Base-by-base conservation (phyloP, 2,797 vertebrate species). In the Muscicapa comitata region DNA sequence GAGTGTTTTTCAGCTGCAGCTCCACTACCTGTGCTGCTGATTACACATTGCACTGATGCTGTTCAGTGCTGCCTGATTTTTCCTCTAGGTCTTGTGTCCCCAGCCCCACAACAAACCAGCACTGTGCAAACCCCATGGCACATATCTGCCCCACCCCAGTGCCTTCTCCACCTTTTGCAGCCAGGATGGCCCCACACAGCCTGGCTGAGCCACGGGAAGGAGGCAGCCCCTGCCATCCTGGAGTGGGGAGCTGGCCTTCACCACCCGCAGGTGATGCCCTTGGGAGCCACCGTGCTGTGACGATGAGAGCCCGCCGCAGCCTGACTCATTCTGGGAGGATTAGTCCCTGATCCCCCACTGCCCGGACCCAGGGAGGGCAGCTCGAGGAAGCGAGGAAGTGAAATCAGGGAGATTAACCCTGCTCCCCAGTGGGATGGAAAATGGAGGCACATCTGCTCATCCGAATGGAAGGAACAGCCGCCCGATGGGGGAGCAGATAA, bases 371-470 rank as follows among this genome's bases (percentile, higher is more conserved):
- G 74, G 48, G 83, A 96, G 29, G 35, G 59, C 1, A 2, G 70
- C 70, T 86, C 88, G 1, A 5, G 78, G 54, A 95, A 72, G 31
- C 19, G 1, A 48, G 71, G 82, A 93, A 94, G 85, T 93, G 95
- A 94, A 96, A 96, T 95, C 82, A 86, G 95, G 62, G 67, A 96
- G 86, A 96, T 95, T 96, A 97, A 96, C 29, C 23, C 55, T 67
- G 57, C 43, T 81, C 58, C 89, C 71, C 84, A 66, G 84, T 13
- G 3, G 90, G 84, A 83, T 48, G 40, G 81, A 91, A 94, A 97
- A 95, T 53, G 61, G 92, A 97, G 84, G 85, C 57, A 88, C 71
- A 91, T 78, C 90, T 93, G 84, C 73, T 95, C 74, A 82, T 83
- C 88, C 1, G 1, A 94, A 88, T 28, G 77, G 73, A 95, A 96